Percentiles rank a stretch among this genome's conserved stretches.
phyloP scores from a whole-genome alignment of 2,113 vertebrate genomes.

The Sarotherodon lohbergeri region DNA sequence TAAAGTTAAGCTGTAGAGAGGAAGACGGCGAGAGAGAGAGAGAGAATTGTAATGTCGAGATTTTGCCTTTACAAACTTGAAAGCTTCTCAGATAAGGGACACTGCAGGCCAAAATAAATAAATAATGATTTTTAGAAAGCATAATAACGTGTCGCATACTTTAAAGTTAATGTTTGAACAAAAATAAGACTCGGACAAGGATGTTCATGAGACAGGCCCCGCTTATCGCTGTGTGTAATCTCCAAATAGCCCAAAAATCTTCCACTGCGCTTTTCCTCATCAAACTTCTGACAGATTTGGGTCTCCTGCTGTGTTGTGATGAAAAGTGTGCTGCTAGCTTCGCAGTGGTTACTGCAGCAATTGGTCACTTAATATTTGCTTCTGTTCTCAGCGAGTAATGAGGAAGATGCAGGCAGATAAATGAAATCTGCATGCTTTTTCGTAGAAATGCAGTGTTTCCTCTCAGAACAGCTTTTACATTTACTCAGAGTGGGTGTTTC shows the following conservation, averaged over 20 bases:
- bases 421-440: neutral
- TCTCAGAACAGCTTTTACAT: neutral
- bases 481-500: neutral
- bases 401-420: neutral
- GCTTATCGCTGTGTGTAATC: constrained; percentile 15
- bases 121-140: constrained; percentile 11
- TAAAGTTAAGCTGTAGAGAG: neutral
- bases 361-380: constrained; percentile 42
- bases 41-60: neutral
- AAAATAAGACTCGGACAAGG: constrained; percentile 1
- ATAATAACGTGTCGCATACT: neutral
- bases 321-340: constrained; percentile 21
- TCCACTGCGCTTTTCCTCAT: constrained; percentile 27
- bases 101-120: constrained; percentile 2
- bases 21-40: neutral
- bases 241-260: constrained; percentile 33
- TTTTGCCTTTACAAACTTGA: neutral
- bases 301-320: constrained; percentile 41
- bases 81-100: constrained; percentile 1
- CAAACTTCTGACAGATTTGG: constrained; percentile 57
- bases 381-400: neutral
- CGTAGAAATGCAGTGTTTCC: neutral
- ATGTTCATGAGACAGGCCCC: neutral
- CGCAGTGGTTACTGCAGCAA: constrained; percentile 38
- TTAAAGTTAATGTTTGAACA: constrained; percentile 16